Base-by-base conservation (phyloP, 1,140 invertebrate species). In the Drosophila parvula region DNA sequence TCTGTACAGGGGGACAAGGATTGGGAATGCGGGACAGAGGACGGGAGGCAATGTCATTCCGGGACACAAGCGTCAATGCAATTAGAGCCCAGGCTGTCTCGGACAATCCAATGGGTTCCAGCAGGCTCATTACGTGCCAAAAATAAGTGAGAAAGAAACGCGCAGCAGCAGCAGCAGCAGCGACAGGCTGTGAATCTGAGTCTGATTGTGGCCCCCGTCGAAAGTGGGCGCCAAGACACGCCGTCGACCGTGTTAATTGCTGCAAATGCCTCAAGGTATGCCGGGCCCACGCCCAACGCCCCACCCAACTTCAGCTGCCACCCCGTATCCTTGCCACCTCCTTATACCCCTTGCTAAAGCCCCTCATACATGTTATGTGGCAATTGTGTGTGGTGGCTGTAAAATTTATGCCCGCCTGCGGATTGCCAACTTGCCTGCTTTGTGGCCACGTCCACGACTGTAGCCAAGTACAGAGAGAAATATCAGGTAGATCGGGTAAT, bases 181-280 rank as follows among this genome's bases (percentile, higher is more conserved):
- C 61, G n/a, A n/a, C n/a, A 61, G 60, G 45, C 61, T 47, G 50
- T 40, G 56, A 18, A 47, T 71, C 65, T 36, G 51, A 56, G 65
- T 71, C 51, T 71, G 68, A 71, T 70, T 71, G 51, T 71, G 68
- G 67, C 47, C 65, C 45, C 68, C 34, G 65, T 58, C 22, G 67
- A 63, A 86, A 86, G 84, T 86, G 83, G 83, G 84, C 84, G 84
- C 84, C 84, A 89, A 89, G 83, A 69, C 83, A 86, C 77, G 84
- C 80, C 79, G 73, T 79, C 53, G 80, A 89, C 76, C 83, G 83
- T 88, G 83, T 88, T 88, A 88, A 88, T 88, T 88, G 80, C 83
- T 57, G 80, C 84, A 88, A 89, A 83, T 89, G 83, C 83, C 84
- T 69, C 65, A 67, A 82, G 83, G 67, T 67, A 79, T 60, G 55